A percentile compares a stretch with the other conserved stretches of the same genome.
Evolutionary conservation across 2,797 vertebrate genomes (phyloP).

Genomic region (Microchirus variegatus): DNA sequence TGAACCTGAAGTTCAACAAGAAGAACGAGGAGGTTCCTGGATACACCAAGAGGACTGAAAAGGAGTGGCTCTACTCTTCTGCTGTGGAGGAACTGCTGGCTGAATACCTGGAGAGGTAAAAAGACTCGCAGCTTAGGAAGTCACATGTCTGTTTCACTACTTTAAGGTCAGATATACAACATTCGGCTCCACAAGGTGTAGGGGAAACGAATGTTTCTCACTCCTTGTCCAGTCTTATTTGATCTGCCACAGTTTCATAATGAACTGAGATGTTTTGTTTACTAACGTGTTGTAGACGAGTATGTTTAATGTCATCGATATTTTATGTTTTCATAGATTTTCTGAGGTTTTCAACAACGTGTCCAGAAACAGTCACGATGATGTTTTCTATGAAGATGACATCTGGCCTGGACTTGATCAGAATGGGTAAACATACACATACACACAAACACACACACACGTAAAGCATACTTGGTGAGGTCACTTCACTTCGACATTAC

Average conservation of each 20-base stretch:
- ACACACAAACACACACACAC: neutral
- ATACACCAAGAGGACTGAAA: constrained; percentile 95
- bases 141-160: neutral
- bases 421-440: constrained; percentile 84
- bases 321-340: constrained; percentile 76
- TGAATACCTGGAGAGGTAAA: constrained; percentile 93
- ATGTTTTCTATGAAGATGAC: constrained; percentile 97
- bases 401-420: constrained; percentile 94
- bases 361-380: constrained; percentile 93
- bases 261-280: too few relatives aligned
- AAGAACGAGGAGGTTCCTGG: constrained; percentile 99
- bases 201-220: too few relatives aligned
- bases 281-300: too few relatives aligned
- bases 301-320: neutral
- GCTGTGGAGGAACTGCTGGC: constrained; percentile 92
- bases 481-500: too few relatives aligned
- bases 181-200: too few relatives aligned
- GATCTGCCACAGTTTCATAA: too few relatives aligned
- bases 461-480: too few relatives aligned
- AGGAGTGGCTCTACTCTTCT: constrained; percentile 95
- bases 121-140: neutral
- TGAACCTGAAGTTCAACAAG: constrained; percentile 99
- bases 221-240: too few relatives aligned
- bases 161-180: neutral
- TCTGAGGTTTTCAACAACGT: constrained; percentile 90